These are phyloP conservation scores for Excalfactoria chinensis DNA, from an alignment of 2,113 vertebrate species.

Conservation along the genomic window DNA sequence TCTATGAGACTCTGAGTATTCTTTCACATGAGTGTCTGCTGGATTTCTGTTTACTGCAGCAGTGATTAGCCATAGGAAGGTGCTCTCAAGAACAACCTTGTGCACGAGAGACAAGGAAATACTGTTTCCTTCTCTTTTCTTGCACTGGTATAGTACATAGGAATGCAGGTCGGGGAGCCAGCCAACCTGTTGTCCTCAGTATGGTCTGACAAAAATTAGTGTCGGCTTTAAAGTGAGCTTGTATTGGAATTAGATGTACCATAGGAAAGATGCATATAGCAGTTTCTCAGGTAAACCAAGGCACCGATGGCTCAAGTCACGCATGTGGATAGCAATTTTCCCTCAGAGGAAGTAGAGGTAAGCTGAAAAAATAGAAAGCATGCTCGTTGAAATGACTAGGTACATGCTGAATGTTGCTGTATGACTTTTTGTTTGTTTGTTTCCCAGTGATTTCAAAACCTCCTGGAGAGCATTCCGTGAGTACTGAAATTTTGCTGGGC, in stretches of 20 bases:
- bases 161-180: neutral
- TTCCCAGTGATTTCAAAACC: neutral
- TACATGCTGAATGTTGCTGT: neutral
- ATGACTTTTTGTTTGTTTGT: neutral
- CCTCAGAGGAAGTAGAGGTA: neutral
- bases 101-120: neutral
- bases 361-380: neutral
- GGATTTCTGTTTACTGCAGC: neutral
- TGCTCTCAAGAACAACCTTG: neutral
- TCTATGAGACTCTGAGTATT: neutral
- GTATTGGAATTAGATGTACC: neutral
- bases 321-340: neutral
- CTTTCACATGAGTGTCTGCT: neutral
- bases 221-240: neutral
- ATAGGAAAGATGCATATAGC: neutral
- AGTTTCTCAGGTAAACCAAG: neutral
- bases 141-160: neutral
- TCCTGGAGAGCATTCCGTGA: neutral
- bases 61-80: neutral
- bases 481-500: neutral
- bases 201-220: neutral
- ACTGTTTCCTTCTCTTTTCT: neutral
- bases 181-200: neutral
- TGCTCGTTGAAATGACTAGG: neutral
- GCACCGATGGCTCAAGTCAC: neutral